These are phyloP conservation scores for Microctonus brassicae DNA, from an alignment of 2,888 invertebrate species.

Conservation along the genomic window DNA sequence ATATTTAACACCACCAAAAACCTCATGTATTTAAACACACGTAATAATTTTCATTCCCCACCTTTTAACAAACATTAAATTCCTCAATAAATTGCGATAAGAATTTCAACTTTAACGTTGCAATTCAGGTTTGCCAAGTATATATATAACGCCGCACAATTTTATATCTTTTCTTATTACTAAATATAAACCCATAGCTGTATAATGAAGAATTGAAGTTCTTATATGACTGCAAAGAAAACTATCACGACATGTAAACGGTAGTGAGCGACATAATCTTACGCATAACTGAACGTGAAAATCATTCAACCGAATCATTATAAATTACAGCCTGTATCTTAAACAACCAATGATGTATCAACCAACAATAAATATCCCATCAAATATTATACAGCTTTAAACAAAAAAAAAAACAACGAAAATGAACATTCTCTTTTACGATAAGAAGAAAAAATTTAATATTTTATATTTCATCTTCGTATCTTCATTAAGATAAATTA, in stretches of 20 bases:
- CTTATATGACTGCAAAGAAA: not conserved
- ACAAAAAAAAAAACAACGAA: not conserved
- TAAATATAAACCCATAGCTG: not conserved
- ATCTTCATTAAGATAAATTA: not conserved
- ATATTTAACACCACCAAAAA: not conserved
- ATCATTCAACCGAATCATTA: constrained; percentile 25
- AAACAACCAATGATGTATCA: constrained; percentile 7
- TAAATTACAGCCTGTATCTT: not conserved
- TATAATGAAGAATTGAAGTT: not conserved
- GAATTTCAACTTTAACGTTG: constrained; percentile 22
- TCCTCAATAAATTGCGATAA: constrained; percentile 32
- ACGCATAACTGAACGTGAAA: constrained; percentile 32
- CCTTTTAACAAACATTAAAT: constrained; percentile 30
- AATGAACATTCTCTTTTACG: not conserved
- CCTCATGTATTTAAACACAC: constrained; percentile 10
- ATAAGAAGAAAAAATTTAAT: not conserved
- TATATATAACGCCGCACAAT: not conserved
- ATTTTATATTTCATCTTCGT: not conserved
- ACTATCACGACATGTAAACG: constrained; percentile 2
- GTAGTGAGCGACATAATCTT: constrained; percentile 28
- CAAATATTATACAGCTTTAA: not conserved
- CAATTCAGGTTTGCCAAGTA: constrained; percentile 31
- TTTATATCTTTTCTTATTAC: not conserved
- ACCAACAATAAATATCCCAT: constrained; percentile 15
- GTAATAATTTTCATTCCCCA: constrained; percentile 12